Conservation (phyloP, 2,797 vertebrate genomes). For the Hippopotamyrus pictus region DNA sequence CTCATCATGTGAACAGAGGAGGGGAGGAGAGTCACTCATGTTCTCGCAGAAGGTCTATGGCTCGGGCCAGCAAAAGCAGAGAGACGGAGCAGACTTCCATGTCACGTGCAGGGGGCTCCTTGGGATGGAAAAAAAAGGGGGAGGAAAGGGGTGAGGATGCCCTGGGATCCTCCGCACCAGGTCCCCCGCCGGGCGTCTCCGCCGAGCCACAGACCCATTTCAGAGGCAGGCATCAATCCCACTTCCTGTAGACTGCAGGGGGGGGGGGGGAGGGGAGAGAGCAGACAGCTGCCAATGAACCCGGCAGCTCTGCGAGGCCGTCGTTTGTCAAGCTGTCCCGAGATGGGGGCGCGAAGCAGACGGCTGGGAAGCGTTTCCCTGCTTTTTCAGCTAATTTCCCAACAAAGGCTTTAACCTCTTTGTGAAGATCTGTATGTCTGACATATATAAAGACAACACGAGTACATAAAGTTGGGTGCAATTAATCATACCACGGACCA, state of each 20-base stretch:
- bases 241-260: not conserved
- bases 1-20: constrained; percentile 24
- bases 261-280: not conserved
- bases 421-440: not conserved
- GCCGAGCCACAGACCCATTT: constrained; percentile 29
- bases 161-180: not conserved
- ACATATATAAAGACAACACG: not conserved
- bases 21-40: constrained; percentile 21
- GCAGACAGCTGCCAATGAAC: not conserved
- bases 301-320: not conserved
- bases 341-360: not conserved
- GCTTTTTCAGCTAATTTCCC: not conserved
- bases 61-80: constrained; percentile 7
- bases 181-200: not conserved
- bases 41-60: constrained; percentile 30
- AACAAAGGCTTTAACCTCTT: not conserved
- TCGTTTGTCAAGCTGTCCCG: constrained; percentile 19
- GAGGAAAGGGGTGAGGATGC: not conserved
- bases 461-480: not conserved
- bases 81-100: not conserved
- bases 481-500: not conserved
- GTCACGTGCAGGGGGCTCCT: not conserved
- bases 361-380: not conserved
- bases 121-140: not conserved
- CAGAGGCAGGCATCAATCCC: not conserved